Evolutionary conservation across 2,113 vertebrate genomes (phyloP), one percentile per base, ranked within the genome.

Genomic region (Siphamia tubifer): DNA sequence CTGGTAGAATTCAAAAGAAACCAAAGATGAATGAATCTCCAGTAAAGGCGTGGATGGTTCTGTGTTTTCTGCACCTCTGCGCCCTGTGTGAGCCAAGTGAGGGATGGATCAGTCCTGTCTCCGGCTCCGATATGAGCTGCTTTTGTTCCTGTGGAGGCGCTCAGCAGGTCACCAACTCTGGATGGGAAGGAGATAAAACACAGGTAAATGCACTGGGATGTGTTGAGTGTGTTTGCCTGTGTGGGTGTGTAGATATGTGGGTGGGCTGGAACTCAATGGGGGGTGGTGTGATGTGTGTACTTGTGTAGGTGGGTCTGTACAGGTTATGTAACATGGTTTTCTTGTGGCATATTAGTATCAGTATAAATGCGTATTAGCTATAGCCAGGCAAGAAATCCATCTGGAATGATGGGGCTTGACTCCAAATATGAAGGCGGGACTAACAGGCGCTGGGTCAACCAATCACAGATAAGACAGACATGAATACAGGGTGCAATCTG

Each of bases 131-230:
- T 62, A 43, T 62, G 10, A 55, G 38, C 35, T 47, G 51, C 52
- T 45, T 53, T 52, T 65, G 20, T 51, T 67, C 61, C 55, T 0
- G 25, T 20, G 42, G 48, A 34, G 61, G 5, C 23, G 31, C 72
- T 40, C 75, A 45, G 72, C 61, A 9, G 67, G 78, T 52, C 4
- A 16, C 58, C 34, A 1, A 4, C 56, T 49, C 48, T 1, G 24
- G 62, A 56, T 39, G 55, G 15, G 51, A 15, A 17, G 4, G 19
- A 67, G 55, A 51, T 67, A 17, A 56, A 51, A 61, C 42, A 32
- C 67, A 75, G 71, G 66, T 70, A 54, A 63, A 71, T 47, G 34
- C 48, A 40, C 25, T 6, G 24, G 28, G 39, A 57, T 15, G 54
- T 44, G 54, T 44, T 57, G 21, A 28, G 51, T 47, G 32, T 31